Conservation (phyloP, 2,888 invertebrate species). For the Malthinus flaveolus region DNA sequence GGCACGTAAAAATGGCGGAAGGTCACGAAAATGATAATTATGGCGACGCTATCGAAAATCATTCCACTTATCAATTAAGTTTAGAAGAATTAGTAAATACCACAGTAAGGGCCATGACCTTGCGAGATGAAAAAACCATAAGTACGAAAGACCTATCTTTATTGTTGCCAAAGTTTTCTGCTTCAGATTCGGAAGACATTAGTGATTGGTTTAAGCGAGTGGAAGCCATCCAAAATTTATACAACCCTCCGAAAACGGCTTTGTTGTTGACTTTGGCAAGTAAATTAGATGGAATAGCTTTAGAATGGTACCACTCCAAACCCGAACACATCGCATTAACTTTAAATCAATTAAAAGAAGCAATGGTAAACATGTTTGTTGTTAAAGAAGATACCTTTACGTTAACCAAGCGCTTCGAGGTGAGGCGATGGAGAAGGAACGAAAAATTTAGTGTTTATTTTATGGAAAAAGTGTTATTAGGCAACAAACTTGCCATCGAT, state of each 20-base stretch:
- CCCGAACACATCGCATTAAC: background rate
- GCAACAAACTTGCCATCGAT: slow-evolving; percentile 9
- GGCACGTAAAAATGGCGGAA: no score
- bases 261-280: background rate
- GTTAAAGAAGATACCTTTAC: background rate
- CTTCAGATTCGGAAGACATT: background rate
- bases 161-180: no score
- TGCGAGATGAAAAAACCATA: no score
- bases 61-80: no score
- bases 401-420: slow-evolving; percentile 1
- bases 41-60: no score
- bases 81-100: no score
- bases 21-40: no score
- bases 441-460: slow-evolving; percentile 12
- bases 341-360: background rate
- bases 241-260: background rate
- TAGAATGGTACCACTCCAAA: background rate
- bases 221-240: background rate
- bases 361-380: background rate
- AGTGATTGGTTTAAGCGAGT: background rate
- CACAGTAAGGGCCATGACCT: no score
- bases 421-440: slow-evolving; percentile 6
- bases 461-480: slow-evolving; percentile 14
- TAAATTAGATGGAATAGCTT: background rate
- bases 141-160: no score